These are phyloP conservation scores for Tuta absoluta DNA, from an alignment of 2,888 invertebrate genomes.

Conservation along the genomic window DNA sequence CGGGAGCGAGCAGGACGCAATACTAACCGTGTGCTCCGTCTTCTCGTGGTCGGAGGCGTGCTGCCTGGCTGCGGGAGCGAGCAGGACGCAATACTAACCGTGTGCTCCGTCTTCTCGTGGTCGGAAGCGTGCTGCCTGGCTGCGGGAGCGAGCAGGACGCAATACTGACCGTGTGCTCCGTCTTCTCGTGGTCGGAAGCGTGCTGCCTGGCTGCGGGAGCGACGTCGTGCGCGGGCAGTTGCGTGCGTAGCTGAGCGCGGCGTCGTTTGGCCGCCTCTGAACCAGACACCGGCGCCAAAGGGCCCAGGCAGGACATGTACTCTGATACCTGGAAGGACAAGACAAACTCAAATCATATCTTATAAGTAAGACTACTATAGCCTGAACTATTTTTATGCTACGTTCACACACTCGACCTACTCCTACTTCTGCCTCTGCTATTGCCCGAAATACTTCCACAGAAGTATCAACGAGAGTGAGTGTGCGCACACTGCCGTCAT, in stretches of 20 bases:
- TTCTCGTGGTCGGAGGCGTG: slow-evolving; percentile 78
- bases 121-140: slow-evolving; percentile 51
- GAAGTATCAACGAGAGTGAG: too few species aligned
- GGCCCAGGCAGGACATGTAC: slow-evolving; percentile 85
- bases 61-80: slow-evolving; percentile 42
- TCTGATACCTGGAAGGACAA: slow-evolving; percentile 74
- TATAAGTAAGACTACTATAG: too few species aligned
- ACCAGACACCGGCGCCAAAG: slow-evolving; percentile 89
- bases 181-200: slow-evolving; percentile 76
- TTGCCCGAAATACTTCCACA: too few species aligned
- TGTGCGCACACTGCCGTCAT: too few species aligned
- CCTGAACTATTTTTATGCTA: too few species aligned
- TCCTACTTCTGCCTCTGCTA: too few species aligned
- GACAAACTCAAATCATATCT: too few species aligned
- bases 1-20: slow-evolving; percentile 78
- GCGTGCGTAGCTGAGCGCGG: slow-evolving; percentile 90
- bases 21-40: slow-evolving; percentile 68
- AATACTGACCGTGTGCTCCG: slow-evolving; percentile 68
- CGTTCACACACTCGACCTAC: too few species aligned
- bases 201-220: slow-evolving; percentile 75
- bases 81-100: slow-evolving; percentile 80
- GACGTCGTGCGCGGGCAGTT: slow-evolving; percentile 92
- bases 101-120: slow-evolving; percentile 57
- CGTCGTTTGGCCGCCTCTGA: slow-evolving; percentile 89
- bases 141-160: neutral